A percentile compares a stretch with the other conserved stretches of the same genome.
phyloP scores from a whole-genome alignment of 2,888 invertebrate genomes.

The Megalurothrips usitatus region DNA sequence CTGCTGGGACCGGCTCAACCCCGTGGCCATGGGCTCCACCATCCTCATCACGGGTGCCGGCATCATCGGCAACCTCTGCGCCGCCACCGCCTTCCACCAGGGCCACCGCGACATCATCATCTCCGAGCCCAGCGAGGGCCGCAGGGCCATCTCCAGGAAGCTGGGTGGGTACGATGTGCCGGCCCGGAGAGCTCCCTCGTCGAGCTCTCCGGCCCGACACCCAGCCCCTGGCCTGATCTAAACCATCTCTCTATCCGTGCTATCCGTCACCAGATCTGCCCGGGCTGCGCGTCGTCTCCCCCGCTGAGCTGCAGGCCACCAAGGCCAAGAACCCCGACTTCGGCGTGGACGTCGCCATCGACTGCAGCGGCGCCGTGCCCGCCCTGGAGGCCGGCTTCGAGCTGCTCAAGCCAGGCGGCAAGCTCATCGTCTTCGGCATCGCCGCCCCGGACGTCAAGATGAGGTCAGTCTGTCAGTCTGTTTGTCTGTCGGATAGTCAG shows the following conservation, averaged over 20 bases:
- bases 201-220: too few species aligned
- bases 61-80: conserved; percentile 66
- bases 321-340: conserved; percentile 48
- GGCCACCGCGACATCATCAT: conserved; percentile 66
- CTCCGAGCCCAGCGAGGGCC: conserved; percentile 57
- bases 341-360: conserved; percentile 60
- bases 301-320: conserved; percentile 47
- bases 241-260: background rate
- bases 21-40: conserved; percentile 57
- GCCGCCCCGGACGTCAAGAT: conserved; percentile 53
- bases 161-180: conserved; percentile 47
- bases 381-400: conserved; percentile 61
- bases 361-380: conserved; percentile 66
- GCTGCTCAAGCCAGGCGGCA: conserved; percentile 57
- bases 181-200: conserved; percentile 31
- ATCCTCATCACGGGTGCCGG: conserved; percentile 66
- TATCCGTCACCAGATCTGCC: background rate
- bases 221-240: too few species aligned
- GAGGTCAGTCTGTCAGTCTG: conserved; percentile 39
- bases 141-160: conserved; percentile 45
- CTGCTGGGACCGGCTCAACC: conserved; percentile 60
- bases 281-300: conserved; percentile 27
- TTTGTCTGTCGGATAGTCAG: too few species aligned
- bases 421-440: conserved; percentile 65
- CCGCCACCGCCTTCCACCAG: conserved; percentile 59